Percentiles rank a stretch among this genome's conserved stretches.
These are phyloP conservation scores for Conus betulinus DNA, from an alignment of 1,140 invertebrate species.

Conservation along the genomic window DNA sequence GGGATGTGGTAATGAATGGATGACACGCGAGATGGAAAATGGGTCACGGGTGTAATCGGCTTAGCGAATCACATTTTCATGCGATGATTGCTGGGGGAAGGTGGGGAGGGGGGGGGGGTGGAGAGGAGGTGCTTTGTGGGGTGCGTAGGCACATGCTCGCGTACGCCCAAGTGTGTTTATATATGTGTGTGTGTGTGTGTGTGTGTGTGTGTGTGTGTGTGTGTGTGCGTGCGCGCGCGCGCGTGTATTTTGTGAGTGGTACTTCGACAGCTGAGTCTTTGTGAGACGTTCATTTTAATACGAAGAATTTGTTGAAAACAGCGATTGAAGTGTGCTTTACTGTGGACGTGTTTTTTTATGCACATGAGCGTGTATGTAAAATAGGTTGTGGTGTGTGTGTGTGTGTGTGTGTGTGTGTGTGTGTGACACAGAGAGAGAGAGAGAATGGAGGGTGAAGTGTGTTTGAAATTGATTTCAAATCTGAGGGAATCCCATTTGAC, in stretches of 20 bases:
- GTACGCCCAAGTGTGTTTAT: conserved; percentile 5
- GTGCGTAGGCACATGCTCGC: neutral
- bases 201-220: conserved; percentile 20
- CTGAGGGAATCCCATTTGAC: neutral
- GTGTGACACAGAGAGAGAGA: neutral
- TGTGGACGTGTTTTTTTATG: too few relatives aligned
- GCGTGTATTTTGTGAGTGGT: too few relatives aligned
- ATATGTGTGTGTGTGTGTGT: neutral
- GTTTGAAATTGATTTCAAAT: neutral
- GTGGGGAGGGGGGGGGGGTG: neutral
- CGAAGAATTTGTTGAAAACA: too few relatives aligned
- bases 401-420: conserved; percentile 35
- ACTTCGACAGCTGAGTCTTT: too few relatives aligned
- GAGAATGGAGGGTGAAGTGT: neutral
- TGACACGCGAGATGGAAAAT: too few relatives aligned
- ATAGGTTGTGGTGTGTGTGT: conserved; percentile 27
- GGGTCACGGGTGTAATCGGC: neutral
- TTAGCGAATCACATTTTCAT: neutral
- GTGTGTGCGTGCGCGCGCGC: conserved; percentile 1
- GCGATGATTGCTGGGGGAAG: neutral
- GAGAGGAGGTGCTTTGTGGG: neutral
- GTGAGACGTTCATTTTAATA: too few relatives aligned
- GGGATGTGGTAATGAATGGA: too few relatives aligned
- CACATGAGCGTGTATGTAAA: neutral
- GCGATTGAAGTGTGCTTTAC: too few relatives aligned